Evolutionary conservation across 2,888 invertebrate species (phyloP).

Genomic region (Hymenopus coronatus): DNA sequence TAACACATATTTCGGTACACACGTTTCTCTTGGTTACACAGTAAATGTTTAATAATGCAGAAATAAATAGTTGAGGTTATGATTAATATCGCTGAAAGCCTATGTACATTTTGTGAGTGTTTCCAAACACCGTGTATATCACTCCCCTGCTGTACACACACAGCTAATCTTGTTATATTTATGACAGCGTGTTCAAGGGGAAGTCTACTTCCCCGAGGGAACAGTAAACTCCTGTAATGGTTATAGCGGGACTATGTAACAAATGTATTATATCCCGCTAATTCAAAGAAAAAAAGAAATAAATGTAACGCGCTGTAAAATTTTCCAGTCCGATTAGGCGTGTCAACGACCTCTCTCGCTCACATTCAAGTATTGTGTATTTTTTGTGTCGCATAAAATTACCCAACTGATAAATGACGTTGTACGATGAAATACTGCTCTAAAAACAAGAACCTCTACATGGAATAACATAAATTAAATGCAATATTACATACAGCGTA

Average conservation of each 20-base stretch:
- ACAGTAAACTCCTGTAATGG: neutral
- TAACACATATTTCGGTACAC: no score
- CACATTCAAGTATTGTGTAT: neutral
- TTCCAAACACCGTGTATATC: no score
- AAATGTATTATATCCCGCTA: neutral
- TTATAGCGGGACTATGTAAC: neutral
- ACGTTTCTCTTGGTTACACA: no score
- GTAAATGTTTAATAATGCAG: no score
- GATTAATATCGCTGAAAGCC: no score
- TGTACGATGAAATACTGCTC: neutral
- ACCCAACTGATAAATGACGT: neutral
- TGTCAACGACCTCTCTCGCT: neutral
- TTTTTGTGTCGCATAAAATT: neutral
- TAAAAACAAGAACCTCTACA: neutral
- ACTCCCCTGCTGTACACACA: neutral
- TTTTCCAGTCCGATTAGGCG: neutral
- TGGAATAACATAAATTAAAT: neutral
- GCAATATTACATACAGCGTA: neutral
- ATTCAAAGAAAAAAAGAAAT: neutral
- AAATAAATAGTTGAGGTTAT: no score
- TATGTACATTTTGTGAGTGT: no score
- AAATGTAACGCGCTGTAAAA: neutral
- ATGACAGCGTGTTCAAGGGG: neutral
- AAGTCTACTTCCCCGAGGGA: neutral
- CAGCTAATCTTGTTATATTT: neutral